phyloP scores from a whole-genome alignment of 2,797 vertebrate genomes.

The Crocodylus rhombifer region DNA sequence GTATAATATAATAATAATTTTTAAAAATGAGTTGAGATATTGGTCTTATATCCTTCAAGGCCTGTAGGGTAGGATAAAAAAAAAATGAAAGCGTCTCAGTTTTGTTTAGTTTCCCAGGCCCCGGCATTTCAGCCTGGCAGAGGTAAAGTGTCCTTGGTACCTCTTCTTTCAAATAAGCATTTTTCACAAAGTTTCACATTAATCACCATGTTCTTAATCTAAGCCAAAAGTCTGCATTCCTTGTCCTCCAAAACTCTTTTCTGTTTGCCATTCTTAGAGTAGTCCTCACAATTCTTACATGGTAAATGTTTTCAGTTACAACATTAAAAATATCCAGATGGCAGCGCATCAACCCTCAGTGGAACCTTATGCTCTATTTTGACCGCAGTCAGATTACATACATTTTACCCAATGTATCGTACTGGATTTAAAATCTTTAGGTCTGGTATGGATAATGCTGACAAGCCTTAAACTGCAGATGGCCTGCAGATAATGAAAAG shows the following conservation, averaged over 20 bases:
- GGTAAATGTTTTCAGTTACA: background rate
- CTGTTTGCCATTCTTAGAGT: rapidly evolving
- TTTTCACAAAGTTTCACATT: background rate
- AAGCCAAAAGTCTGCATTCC: background rate
- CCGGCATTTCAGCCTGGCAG: background rate
- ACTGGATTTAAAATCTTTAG: rapidly evolving
- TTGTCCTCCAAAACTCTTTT: background rate
- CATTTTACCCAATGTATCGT: background rate
- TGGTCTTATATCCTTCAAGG: background rate
- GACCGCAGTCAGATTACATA: rapidly evolving
- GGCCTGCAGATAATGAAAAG: background rate
- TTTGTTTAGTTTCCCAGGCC: background rate
- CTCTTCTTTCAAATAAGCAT: constrained; percentile 1
- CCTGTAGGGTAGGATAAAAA: background rate
- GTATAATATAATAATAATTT: background rate
- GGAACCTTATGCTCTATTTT: rapidly evolving
- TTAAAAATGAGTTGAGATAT: background rate
- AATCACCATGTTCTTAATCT: background rate
- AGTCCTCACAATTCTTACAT: rapidly evolving
- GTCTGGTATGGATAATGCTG: background rate
- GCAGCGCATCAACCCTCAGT: background rate
- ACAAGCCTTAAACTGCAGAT: background rate
- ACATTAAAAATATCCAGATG: rapidly evolving
- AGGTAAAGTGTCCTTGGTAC: constrained; percentile 3
- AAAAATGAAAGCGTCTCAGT: background rate